phyloP scores from a whole-genome alignment of 2,797 vertebrate species.

The Spea hammondii region DNA sequence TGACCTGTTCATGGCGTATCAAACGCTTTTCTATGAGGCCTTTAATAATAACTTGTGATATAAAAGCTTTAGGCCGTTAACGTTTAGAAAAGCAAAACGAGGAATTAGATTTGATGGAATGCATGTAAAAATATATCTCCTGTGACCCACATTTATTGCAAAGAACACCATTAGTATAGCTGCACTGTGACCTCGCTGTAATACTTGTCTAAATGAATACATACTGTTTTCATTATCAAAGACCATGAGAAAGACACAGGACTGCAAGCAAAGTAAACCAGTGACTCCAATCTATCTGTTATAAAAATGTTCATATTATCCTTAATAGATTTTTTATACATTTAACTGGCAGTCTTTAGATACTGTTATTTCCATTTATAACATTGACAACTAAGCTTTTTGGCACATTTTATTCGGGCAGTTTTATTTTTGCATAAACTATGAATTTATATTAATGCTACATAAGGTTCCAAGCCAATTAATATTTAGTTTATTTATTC shows the following conservation, averaged over 20 bases:
- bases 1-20: not conserved
- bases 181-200: constrained; percentile 10
- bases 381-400: no score
- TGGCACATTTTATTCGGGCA: no score
- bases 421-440: no score
- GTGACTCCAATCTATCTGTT: constrained; percentile 12
- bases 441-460: no score
- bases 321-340: constrained; percentile 12
- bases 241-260: constrained; percentile 1
- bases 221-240: constrained; percentile 19
- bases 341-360: not conserved
- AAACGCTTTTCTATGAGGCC: not conserved
- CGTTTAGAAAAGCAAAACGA: constrained; percentile 7
- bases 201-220: constrained; percentile 16
- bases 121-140: constrained; percentile 19
- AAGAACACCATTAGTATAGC: constrained; percentile 25
- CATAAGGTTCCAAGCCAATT: no score
- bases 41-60: not conserved
- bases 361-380: not conserved
- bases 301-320: constrained; percentile 13
- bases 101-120: constrained; percentile 5
- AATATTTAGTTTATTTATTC: no score
- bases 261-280: constrained; percentile 9
- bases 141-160: constrained; percentile 35
- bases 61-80: constrained; percentile 5